phyloP scores from a whole-genome alignment of 2,113 vertebrate genomes.

The Paracanthobrama guichenoti region DNA sequence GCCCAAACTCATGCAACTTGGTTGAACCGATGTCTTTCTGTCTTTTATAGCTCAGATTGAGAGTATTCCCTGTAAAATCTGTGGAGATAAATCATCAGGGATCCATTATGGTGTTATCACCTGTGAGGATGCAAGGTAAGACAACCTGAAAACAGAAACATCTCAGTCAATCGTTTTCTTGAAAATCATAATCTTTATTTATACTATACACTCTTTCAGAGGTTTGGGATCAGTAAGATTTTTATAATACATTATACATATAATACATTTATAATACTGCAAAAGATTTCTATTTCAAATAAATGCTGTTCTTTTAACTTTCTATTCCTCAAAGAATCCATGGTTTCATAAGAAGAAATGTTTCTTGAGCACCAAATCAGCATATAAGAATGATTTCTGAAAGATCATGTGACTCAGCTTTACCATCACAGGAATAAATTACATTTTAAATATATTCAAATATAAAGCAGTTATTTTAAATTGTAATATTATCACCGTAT shows the following conservation, averaged over 20 bases:
- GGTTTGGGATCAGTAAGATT: neutral
- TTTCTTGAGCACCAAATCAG: neutral
- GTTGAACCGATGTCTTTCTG: neutral
- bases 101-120: constrained; percentile 98
- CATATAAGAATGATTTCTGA: neutral
- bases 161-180: neutral
- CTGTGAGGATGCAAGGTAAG: constrained; percentile 94
- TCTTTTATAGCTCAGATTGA: constrained; percentile 90
- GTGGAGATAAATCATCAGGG: constrained; percentile 96
- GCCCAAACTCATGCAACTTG: neutral
- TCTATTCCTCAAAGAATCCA: neutral
- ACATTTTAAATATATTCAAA: too few relatives aligned
- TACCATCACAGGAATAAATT: too few relatives aligned
- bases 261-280: neutral
- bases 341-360: neutral
- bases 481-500: too few relatives aligned
- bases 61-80: constrained; percentile 99
- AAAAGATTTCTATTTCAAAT: neutral
- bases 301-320: neutral
- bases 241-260: too few relatives aligned
- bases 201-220: neutral
- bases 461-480: too few relatives aligned
- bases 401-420: neutral
- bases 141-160: constrained; percentile 14
- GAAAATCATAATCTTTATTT: neutral